Evolutionary conservation across 2,797 vertebrate species (phyloP).

Genomic region (Prunella strophiata): DNA sequence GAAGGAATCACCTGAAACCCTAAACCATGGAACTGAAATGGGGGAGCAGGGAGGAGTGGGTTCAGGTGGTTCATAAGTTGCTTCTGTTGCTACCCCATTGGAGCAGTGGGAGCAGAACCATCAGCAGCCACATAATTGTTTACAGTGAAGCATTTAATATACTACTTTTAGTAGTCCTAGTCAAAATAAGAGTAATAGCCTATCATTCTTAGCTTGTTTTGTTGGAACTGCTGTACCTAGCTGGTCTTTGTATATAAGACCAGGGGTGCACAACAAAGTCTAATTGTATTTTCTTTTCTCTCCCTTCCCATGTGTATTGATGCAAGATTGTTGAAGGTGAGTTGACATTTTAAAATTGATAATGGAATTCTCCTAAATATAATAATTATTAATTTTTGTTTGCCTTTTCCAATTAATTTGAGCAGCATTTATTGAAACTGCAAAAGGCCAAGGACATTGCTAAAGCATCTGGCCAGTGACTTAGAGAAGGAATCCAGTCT

Average conservation of each 20-base stretch:
- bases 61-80: background rate
- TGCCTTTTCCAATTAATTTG: background rate
- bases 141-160: background rate
- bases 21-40: background rate
- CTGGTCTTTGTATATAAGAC: background rate
- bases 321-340: constrained; percentile 80
- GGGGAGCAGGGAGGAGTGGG: background rate
- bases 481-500: background rate
- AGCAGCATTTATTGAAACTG: background rate
- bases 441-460: background rate
- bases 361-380: background rate
- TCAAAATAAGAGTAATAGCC: background rate
- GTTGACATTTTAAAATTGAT: constrained; percentile 8
- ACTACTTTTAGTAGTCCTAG: background rate
- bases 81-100: background rate
- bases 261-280: background rate
- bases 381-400: background rate
- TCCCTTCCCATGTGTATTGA: background rate
- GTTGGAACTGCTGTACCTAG: background rate
- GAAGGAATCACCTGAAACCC: background rate
- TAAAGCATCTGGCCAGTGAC: background rate
- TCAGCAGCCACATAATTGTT: background rate
- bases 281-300: constrained; percentile 35
- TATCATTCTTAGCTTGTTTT: background rate
- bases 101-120: background rate